Evolutionary conservation across 2,888 invertebrate genomes (phyloP).

Genomic region (Danaus chrysippus): DNA sequence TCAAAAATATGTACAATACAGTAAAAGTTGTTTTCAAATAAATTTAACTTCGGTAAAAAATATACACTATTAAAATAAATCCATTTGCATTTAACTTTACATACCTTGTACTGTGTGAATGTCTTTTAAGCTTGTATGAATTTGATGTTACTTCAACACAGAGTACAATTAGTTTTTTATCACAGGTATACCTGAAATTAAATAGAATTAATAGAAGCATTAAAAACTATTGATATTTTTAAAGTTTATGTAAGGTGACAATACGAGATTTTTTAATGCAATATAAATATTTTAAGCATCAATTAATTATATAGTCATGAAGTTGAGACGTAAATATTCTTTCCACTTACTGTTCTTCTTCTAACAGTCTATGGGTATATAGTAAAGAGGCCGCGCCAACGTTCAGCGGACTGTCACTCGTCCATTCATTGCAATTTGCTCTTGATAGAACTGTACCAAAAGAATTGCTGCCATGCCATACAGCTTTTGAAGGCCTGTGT

Average conservation of each 20-base stretch:
- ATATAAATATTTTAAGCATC: not conserved
- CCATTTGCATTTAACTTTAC: not conserved
- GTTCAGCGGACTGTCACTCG: conserved; percentile 35
- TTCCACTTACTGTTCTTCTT: conserved; percentile 50
- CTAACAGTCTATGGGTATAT: conserved; percentile 42
- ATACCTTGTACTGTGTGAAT: conserved; percentile 32
- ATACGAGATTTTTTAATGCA: not conserved
- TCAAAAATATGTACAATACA: too few relatives aligned
- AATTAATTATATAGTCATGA: not conserved
- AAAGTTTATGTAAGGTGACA: not conserved
- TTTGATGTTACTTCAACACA: conserved; percentile 52
- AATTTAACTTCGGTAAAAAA: not conserved
- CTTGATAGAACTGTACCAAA: conserved; percentile 37
- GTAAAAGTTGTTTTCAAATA: not conserved
- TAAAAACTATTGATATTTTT: not conserved
- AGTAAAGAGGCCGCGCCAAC: conserved; percentile 53
- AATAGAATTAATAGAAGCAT: not conserved
- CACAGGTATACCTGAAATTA: conserved; percentile 52
- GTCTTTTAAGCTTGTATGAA: conserved; percentile 33
- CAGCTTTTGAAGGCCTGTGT: conserved; percentile 53
- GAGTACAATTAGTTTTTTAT: conserved; percentile 58
- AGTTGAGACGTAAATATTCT: not conserved
- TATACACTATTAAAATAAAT: not conserved
- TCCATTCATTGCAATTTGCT: conserved; percentile 53
- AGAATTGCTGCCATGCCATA: conserved; percentile 58